These are phyloP conservation scores for Amphiura filiformis DNA, from an alignment of 35 echinoderm and acorn worm genomes.

Conservation along the genomic window DNA sequence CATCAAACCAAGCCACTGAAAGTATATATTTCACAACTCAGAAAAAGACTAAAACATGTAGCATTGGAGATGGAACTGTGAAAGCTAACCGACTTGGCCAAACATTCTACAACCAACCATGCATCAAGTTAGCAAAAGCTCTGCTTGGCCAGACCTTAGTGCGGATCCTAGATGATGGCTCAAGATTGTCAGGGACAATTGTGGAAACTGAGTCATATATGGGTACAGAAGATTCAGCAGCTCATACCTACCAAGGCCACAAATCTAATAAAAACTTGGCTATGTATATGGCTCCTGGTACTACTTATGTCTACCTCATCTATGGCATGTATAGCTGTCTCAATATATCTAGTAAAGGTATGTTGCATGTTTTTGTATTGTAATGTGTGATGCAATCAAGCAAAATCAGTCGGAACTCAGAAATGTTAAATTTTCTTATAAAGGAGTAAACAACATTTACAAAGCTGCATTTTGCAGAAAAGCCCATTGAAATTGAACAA, in stretches of 20 bases:
- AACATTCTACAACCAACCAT: no score
- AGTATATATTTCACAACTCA: no score
- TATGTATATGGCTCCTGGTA: constrained; percentile 91
- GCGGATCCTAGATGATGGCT: constrained; percentile 30
- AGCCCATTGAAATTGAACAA: no score
- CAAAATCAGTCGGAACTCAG: no score
- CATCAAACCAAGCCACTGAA: no score
- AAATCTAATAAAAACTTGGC: constrained; percentile 39
- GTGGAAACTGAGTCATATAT: constrained; percentile 92
- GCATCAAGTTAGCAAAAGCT: constrained; percentile 57
- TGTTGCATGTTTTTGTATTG: not conserved
- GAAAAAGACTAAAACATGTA: no score
- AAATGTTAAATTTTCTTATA: not conserved
- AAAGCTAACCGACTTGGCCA: no score
- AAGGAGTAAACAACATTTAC: not conserved
- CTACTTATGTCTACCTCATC: constrained; percentile 83
- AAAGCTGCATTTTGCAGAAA: no score
- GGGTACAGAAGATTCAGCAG: constrained; percentile 68
- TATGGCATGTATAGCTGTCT: constrained; percentile 94
- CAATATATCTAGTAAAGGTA: constrained; percentile 89
- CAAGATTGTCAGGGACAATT: constrained; percentile 63
- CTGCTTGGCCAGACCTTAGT: constrained; percentile 83
- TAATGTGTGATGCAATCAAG: no score
- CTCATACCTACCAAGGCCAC: constrained; percentile 67
- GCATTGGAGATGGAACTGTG: no score